Conservation (phyloP, 2,113 vertebrate genomes). For the Phyllostomus discolor region DNA sequence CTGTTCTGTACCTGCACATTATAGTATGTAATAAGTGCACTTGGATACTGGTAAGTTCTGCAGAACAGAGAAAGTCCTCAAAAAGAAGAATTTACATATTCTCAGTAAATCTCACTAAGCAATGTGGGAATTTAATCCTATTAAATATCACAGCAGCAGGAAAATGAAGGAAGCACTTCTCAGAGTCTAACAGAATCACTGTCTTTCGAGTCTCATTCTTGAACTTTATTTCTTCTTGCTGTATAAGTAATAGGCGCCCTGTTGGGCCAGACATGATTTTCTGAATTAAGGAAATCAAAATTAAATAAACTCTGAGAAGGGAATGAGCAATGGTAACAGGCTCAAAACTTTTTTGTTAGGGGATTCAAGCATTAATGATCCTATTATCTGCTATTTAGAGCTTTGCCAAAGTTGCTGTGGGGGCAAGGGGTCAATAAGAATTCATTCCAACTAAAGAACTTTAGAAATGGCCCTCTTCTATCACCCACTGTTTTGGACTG, state of each 20-base stretch:
- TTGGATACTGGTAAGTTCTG: neutral
- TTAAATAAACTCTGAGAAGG: slow-evolving; percentile 44
- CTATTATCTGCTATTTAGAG: slow-evolving; percentile 65
- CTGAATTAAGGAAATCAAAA: slow-evolving; percentile 55
- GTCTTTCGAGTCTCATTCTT: neutral
- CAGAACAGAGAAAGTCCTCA: neutral
- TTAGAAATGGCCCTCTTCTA: slow-evolving; percentile 40
- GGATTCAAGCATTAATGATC: slow-evolving; percentile 65
- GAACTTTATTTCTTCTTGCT: neutral
- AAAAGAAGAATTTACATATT: neutral
- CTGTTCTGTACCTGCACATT: neutral
- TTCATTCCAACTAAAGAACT: slow-evolving; percentile 67
- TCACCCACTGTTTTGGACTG: slow-evolving; percentile 58
- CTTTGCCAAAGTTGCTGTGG: slow-evolving; percentile 37
- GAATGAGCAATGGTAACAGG: slow-evolving; percentile 43
- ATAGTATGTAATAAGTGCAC: neutral
- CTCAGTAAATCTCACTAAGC: neutral
- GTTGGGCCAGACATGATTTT: neutral
- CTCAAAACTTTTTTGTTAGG: slow-evolving; percentile 52
- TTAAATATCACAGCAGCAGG: neutral
- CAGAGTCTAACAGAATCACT: neutral
- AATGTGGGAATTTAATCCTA: neutral
- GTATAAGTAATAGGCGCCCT: neutral
- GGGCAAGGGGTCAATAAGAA: slow-evolving; percentile 35
- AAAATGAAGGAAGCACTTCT: neutral